Conservation (phyloP, 2,888 invertebrate genomes). For the Pachydiplax longipennis region DNA sequence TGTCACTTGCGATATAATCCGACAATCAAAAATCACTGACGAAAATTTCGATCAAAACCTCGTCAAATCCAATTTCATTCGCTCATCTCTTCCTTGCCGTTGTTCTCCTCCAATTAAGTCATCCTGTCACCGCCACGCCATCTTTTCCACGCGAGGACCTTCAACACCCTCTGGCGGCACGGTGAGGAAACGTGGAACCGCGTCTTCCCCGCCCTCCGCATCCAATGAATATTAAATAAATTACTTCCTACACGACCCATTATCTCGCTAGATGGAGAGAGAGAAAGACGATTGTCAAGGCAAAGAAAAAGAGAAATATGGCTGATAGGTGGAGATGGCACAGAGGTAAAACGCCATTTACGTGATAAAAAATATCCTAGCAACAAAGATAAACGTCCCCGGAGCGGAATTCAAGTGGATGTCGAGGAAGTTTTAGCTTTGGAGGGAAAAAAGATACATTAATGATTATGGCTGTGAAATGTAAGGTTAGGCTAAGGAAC, state of each 20-base stretch:
- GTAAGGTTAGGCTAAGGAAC: no score
- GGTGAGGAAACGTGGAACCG: slow-evolving; percentile 15
- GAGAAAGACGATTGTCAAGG: neutral
- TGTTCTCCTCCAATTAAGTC: slow-evolving; percentile 27
- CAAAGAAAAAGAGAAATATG: neutral
- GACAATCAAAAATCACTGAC: neutral
- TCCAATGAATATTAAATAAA: slow-evolving; percentile 41
- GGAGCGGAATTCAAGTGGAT: no score
- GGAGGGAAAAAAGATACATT: no score
- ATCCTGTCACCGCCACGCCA: slow-evolving; percentile 26
- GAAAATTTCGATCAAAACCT: slow-evolving; percentile 4
- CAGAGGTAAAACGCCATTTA: neutral
- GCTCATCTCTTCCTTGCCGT: neutral
- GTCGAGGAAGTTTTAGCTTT: no score
- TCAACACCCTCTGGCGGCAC: slow-evolving; percentile 16
- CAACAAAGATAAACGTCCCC: neutral
- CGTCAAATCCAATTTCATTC: slow-evolving; percentile 27
- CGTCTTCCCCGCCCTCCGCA: slow-evolving; percentile 16
- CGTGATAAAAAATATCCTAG: neutral
- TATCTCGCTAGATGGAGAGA: neutral
- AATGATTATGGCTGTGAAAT: no score
- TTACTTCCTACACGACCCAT: slow-evolving; percentile 21
- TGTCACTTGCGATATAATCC: neutral
- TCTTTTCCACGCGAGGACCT: slow-evolving; percentile 8
- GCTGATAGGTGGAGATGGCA: neutral